phyloP scores from a whole-genome alignment of 2,113 vertebrate species.

The Gnathonemus longibarbis region DNA sequence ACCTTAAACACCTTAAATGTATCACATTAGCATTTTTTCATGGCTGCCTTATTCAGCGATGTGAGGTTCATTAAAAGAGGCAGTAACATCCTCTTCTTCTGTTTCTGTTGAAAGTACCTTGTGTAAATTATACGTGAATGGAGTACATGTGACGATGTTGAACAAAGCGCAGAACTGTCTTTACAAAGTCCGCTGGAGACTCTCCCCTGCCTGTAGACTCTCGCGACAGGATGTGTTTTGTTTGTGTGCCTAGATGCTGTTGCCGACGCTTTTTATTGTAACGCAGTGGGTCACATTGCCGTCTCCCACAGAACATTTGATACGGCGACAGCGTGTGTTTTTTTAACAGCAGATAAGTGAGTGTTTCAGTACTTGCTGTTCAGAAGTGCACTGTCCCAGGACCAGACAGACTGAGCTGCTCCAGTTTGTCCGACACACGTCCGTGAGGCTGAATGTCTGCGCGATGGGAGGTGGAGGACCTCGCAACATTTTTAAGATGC shows the following conservation, averaged over 20 bases:
- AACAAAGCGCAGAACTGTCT: neutral
- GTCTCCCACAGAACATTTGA: neutral
- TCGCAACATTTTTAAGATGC: neutral
- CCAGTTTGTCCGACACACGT: neutral
- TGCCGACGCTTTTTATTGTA: conserved; percentile 30
- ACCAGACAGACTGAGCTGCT: neutral
- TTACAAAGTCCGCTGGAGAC: conserved; percentile 29
- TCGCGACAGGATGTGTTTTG: conserved; percentile 59
- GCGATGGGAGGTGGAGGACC: neutral
- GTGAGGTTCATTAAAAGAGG: neutral
- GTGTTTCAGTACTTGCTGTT: neutral
- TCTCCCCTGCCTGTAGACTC: conserved; percentile 41
- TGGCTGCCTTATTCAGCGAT: neutral
- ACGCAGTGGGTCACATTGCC: conserved; percentile 32
- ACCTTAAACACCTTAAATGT: neutral
- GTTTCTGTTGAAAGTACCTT: neutral
- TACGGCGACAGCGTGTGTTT: neutral
- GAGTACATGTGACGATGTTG: neutral
- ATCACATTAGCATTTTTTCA: neutral
- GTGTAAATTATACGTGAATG: neutral
- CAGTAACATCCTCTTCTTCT: neutral
- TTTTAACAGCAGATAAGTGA: neutral
- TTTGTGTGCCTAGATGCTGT: conserved; percentile 47
- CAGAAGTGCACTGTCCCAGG: neutral
- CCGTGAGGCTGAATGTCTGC: neutral